phyloP scores from a whole-genome alignment of 2,113 vertebrate species.

The Malurus elegans region DNA sequence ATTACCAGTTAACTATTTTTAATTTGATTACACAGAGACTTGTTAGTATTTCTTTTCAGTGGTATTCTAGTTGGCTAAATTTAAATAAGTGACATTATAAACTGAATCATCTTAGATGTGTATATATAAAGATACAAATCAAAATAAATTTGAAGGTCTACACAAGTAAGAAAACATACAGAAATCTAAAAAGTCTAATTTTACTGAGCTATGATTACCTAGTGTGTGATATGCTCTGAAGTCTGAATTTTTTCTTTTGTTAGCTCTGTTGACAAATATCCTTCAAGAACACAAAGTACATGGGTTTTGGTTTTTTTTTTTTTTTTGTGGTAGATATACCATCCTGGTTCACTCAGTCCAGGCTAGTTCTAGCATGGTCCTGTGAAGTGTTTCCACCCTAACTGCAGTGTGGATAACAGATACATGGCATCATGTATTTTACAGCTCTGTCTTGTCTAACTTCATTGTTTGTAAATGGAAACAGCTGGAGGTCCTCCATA shows the following conservation, averaged over 20 bases:
- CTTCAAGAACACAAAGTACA: background rate
- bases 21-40: background rate
- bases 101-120: background rate
- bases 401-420: background rate
- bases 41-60: background rate
- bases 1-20: background rate
- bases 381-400: background rate
- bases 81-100: background rate
- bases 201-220: background rate
- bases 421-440: background rate
- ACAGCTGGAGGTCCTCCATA: background rate
- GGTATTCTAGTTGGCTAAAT: background rate
- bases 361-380: background rate
- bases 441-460: background rate
- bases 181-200: background rate
- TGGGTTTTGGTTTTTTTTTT: too few species aligned
- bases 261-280: background rate
- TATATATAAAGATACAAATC: background rate
- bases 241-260: background rate
- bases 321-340: background rate
- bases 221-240: background rate
- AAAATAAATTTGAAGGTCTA: background rate
- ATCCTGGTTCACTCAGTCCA: background rate
- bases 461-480: background rate
- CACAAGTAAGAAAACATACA: background rate